A percentile compares a stretch with the other conserved stretches of the same genome.
These are phyloP conservation scores for Rynchops niger DNA, from an alignment of 2,113 vertebrate species.

Conservation along the genomic window DNA sequence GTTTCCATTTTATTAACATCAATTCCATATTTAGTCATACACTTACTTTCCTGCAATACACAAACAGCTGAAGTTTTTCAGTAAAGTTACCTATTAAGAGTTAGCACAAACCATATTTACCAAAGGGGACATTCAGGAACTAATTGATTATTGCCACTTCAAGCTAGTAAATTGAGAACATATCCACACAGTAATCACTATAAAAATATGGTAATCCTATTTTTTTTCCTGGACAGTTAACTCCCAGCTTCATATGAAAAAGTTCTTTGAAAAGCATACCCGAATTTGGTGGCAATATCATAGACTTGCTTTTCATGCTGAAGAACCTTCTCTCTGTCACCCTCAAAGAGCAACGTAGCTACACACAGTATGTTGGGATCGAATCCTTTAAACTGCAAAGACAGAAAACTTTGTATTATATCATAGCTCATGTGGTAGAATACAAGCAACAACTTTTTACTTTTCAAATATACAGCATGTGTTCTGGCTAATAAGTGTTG, in stretches of 20 bases:
- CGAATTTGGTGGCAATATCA: slow-evolving; percentile 96
- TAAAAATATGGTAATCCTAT: background rate
- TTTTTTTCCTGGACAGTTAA: background rate
- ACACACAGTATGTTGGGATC: slow-evolving; percentile 91
- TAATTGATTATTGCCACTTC: background rate
- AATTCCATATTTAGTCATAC: background rate
- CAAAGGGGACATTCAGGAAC: background rate
- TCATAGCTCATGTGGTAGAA: background rate
- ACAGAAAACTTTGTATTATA: slow-evolving; percentile 17
- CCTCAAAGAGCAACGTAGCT: slow-evolving; percentile 95
- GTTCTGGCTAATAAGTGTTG: background rate
- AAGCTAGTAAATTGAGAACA: background rate
- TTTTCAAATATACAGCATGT: background rate
- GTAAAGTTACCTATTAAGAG: background rate
- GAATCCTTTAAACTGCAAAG: slow-evolving; percentile 96
- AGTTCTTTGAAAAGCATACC: slow-evolving; percentile 78
- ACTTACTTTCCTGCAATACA: background rate
- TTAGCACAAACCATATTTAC: background rate
- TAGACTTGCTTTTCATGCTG: slow-evolving; percentile 99
- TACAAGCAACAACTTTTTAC: background rate
- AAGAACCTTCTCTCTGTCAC: slow-evolving; percentile 93
- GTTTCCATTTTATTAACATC: background rate
- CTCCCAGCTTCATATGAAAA: background rate
- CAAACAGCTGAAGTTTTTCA: background rate
- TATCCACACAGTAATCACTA: background rate